Evolutionary conservation across 2,888 invertebrate species (phyloP).

Genomic region (Synergus umbraculus): DNA sequence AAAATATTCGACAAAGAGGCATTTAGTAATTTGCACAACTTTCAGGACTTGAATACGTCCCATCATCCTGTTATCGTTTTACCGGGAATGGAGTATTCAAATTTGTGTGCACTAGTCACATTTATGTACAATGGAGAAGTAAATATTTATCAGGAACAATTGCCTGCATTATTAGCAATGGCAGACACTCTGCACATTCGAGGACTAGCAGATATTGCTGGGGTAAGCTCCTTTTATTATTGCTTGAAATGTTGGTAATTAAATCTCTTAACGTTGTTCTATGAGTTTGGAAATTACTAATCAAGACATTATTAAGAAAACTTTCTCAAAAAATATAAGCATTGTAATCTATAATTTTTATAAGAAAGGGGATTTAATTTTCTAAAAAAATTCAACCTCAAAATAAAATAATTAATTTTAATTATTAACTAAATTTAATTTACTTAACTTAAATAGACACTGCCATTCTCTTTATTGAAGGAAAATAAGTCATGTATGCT

Average conservation of each 20-base stretch:
- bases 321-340: not conserved
- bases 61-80: slow-evolving; percentile 87
- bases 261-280: not conserved
- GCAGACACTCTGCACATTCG: slow-evolving; percentile 90
- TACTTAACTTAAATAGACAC: too few species aligned
- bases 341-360: not conserved
- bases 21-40: slow-evolving; percentile 49
- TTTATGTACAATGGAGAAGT: slow-evolving; percentile 95
- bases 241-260: slow-evolving; percentile 12
- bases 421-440: not conserved
- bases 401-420: not conserved
- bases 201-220: slow-evolving; percentile 89
- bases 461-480: not conserved
- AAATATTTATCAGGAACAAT: slow-evolving; percentile 88
- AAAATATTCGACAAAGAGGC: not conserved
- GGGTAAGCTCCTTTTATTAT: slow-evolving; percentile 79
- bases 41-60: slow-evolving; percentile 84
- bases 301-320: not conserved
- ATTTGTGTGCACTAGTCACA: slow-evolving; percentile 86
- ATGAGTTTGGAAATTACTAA: not conserved
- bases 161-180: slow-evolving; percentile 87
- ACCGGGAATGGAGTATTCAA: slow-evolving; percentile 85
- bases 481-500: not conserved
- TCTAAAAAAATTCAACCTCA: not conserved
- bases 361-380: not conserved